Base-by-base conservation (phyloP, 2,797 vertebrate species). In the Mus spretus region DNA sequence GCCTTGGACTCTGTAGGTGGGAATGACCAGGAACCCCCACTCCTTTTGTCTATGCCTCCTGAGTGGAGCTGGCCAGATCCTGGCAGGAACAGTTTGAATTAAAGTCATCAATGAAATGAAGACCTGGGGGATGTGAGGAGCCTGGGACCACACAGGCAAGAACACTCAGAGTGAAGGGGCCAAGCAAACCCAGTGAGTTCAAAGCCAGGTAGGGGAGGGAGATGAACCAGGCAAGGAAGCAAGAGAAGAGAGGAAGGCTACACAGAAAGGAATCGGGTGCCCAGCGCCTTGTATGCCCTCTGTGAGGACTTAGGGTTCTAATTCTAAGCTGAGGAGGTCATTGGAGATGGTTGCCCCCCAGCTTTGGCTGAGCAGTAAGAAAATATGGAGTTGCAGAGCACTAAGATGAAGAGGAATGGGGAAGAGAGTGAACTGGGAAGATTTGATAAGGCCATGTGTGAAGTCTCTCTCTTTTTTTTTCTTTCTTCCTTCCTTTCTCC, bases 71-170 rank as follows among this genome's bases (percentile, higher is more conserved):
- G 20, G 63, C 47, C 50, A 86, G 34, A 72, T 47, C 57, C 47
- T 2, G 13, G 34, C 61, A 72, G 65, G 65, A 86, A 24, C 24
- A 5, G 3, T 44, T 95, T 40, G 53, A 89, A 79, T 83, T 19
- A 78, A 6, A 50, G 20, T 80, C 61, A 70, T 65, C 65, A 20
- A 20, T 1, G 53, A 92, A 92, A 47, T 47, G 37, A 63, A 84
- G 44, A 26, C 3, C 1, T 0, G 6, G 65, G 28, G 0, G 0
- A 4, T n/a, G 12, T 8, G 24, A 80, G 2, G 61, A 92, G 31
- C 44, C 44, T 37, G 40, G 22, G 63, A 24, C 53, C 74, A 1
- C n/a, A 57, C 55, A 74, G 34, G 67, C 5, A 88, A 80, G 55
- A 67, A 26, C 47, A 2, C 40, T 83, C 24, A 6, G 57, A 3